Evolutionary conservation across 2,113 vertebrate genomes (phyloP).

Genomic region (Aythya baeri): DNA sequence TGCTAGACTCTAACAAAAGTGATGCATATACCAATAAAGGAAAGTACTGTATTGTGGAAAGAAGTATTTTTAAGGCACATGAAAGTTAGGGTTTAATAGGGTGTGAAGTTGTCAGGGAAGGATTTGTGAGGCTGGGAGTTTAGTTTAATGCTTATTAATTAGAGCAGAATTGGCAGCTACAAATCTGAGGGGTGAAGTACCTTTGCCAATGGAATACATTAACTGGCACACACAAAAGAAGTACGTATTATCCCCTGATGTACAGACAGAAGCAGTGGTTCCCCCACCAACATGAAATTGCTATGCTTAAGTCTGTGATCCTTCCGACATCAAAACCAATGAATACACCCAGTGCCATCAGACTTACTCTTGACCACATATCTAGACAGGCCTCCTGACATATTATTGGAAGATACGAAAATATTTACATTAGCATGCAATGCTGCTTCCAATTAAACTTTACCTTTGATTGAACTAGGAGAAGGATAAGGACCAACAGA

Average conservation of each 20-base stretch:
- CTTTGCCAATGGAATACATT: slow-evolving; percentile 17
- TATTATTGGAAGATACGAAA: neutral
- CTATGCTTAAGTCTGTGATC: neutral
- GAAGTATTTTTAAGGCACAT: slow-evolving; percentile 9
- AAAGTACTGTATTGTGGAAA: neutral
- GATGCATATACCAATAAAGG: neutral
- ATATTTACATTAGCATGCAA: neutral
- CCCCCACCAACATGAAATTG: neutral
- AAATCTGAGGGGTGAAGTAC: neutral
- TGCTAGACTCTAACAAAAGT: neutral
- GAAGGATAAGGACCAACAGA: neutral
- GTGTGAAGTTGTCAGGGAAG: slow-evolving; percentile 41
- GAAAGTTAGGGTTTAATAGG: slow-evolving; percentile 32
- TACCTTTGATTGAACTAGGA: neutral
- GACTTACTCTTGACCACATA: neutral
- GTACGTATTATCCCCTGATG: neutral
- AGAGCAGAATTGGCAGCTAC: slow-evolving; percentile 36
- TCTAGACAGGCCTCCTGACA: neutral
- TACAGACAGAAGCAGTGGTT: neutral
- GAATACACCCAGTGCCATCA: neutral
- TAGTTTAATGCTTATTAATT: slow-evolving; percentile 55
- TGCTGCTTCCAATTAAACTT: neutral
- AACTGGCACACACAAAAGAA: neutral
- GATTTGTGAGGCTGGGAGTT: slow-evolving; percentile 28
- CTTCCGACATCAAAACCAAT: neutral